phyloP scores from a whole-genome alignment of 2,113 vertebrate species.

The Tetraodon nigroviridis region DNA sequence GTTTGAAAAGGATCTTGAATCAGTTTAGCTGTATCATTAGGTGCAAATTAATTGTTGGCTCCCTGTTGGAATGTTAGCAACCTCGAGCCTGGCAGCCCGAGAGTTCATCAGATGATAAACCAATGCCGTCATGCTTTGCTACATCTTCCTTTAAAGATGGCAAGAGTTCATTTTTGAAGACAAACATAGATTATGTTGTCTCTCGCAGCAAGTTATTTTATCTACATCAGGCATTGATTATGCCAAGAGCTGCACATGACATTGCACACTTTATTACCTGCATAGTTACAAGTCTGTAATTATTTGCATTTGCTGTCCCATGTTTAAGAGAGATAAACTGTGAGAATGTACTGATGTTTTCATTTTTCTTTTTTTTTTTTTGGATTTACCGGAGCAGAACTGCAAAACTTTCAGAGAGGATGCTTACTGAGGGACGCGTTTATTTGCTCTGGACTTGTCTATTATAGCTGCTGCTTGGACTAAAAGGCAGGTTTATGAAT shows the following conservation, averaged over 20 bases:
- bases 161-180: slow-evolving; percentile 34
- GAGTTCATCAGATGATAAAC: slow-evolving; percentile 61
- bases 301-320: slow-evolving; percentile 8
- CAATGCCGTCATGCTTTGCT: slow-evolving; percentile 52
- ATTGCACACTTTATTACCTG: slow-evolving; percentile 42
- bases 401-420: too few species aligned
- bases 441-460: too few species aligned
- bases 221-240: slow-evolving; percentile 54
- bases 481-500: too few species aligned
- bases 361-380: too few species aligned
- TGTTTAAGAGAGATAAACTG: neutral
- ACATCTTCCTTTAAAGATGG: slow-evolving; percentile 51
- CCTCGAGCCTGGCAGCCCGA: slow-evolving; percentile 33
- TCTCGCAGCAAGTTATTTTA: slow-evolving; percentile 46
- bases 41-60: slow-evolving; percentile 18
- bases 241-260: slow-evolving; percentile 1
- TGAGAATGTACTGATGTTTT: neutral
- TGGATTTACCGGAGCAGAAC: too few species aligned
- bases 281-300: neutral
- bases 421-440: too few species aligned
- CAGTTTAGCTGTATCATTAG: slow-evolving; percentile 21
- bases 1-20: neutral
- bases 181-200: slow-evolving; percentile 52
- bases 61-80: slow-evolving; percentile 20
- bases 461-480: too few species aligned